phyloP scores from a whole-genome alignment of 1,140 invertebrate species.

The Frieseomelitta varia region DNA sequence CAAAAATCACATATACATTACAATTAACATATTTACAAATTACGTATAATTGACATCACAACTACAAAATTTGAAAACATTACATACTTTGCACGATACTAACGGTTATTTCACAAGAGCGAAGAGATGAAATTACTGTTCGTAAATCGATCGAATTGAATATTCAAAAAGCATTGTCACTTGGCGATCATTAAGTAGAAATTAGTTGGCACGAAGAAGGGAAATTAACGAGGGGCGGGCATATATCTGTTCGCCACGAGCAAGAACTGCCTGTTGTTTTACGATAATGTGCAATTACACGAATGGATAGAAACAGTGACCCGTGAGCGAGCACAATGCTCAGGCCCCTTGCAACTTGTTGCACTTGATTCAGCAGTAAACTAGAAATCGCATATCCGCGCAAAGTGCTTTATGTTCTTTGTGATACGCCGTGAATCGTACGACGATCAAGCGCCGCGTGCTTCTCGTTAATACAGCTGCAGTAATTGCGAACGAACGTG shows the following conservation, averaged over 20 bases:
- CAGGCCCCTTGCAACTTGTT: conserved; percentile 61
- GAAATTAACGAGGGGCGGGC: background rate
- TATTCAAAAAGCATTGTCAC: background rate
- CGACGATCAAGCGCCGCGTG: conserved; percentile 1
- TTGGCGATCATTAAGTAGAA: background rate
- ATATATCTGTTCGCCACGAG: background rate
- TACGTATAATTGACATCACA: too few species aligned
- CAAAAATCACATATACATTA: too few species aligned
- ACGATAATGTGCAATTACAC: conserved; percentile 31
- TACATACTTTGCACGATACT: too few species aligned
- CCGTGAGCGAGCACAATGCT: conserved; percentile 29
- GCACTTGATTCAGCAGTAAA: conserved; percentile 53
- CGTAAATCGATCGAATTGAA: background rate
- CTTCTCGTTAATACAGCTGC: background rate
- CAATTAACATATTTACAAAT: too few species aligned
- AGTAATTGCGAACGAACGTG: background rate
- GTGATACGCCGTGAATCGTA: conserved; percentile 21
- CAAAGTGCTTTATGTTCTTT: conserved; percentile 43
- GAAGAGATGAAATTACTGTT: background rate
- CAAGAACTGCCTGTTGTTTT: conserved; percentile 28
- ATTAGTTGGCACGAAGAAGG: background rate
- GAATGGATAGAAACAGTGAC: conserved; percentile 18
- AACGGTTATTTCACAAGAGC: background rate
- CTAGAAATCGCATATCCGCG: conserved; percentile 41
- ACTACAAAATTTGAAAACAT: too few species aligned